Evolutionary conservation across 2,888 invertebrate genomes (phyloP).

Genomic region (Tuta absoluta): DNA sequence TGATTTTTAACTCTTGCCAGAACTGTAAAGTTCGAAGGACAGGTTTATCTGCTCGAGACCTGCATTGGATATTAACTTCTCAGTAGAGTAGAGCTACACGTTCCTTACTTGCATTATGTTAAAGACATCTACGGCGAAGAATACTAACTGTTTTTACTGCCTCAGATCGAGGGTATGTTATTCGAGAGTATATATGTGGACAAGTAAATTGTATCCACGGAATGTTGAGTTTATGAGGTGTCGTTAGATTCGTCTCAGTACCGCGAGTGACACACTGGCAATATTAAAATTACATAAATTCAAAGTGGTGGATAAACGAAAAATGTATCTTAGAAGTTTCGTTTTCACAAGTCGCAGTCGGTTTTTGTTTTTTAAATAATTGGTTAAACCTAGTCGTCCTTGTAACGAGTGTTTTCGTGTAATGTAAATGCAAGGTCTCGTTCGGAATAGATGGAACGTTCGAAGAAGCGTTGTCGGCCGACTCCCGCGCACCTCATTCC

Average conservation of each 20-base stretch:
- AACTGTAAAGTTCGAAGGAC: constrained; percentile 31
- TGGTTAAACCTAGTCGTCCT: neutral
- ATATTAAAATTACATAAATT: too few relatives aligned
- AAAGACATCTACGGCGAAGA: constrained; percentile 3
- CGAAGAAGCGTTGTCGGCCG: constrained; percentile 52
- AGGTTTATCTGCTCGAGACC: constrained; percentile 22
- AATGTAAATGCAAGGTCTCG: constrained; percentile 65
- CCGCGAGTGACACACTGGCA: too few relatives aligned
- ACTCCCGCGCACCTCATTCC: constrained; percentile 70
- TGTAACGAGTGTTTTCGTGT: constrained; percentile 30
- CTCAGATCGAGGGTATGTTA: too few relatives aligned
- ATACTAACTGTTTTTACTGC: constrained; percentile 4
- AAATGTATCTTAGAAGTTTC: too few relatives aligned
- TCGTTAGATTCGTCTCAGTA: too few relatives aligned
- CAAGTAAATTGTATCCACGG: too few relatives aligned
- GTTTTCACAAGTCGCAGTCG: too few relatives aligned
- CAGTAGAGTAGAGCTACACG: neutral
- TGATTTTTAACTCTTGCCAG: constrained; percentile 29
- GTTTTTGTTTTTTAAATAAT: too few relatives aligned
- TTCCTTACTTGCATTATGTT: constrained; percentile 1
- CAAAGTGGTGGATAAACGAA: too few relatives aligned
- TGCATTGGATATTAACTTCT: constrained; percentile 4
- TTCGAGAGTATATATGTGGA: too few relatives aligned
- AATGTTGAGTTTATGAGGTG: too few relatives aligned
- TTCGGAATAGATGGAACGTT: constrained; percentile 59